These are phyloP conservation scores for Lagodon rhomboides DNA, from an alignment of 2,797 vertebrate genomes.

Conservation along the genomic window DNA sequence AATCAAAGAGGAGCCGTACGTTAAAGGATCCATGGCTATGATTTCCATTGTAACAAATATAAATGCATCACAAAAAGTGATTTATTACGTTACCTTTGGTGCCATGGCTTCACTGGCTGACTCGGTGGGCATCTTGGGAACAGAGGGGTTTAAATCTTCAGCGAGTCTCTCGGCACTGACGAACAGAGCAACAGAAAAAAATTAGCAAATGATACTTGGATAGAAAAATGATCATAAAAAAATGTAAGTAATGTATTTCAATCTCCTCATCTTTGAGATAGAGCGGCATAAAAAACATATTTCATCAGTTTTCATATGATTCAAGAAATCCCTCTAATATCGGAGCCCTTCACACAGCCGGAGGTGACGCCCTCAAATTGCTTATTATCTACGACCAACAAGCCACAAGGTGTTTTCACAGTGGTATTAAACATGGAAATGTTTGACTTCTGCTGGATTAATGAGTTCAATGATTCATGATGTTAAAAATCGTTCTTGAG, in stretches of 20 bases:
- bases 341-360: not conserved
- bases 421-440: not conserved
- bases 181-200: constrained; percentile 3
- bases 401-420: not conserved
- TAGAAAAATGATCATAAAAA: not conserved
- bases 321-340: not conserved
- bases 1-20: not conserved
- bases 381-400: not conserved
- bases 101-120: constrained; percentile 57
- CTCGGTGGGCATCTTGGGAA: constrained; percentile 62
- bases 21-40: not conserved
- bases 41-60: not conserved
- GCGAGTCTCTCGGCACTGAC: constrained; percentile 74
- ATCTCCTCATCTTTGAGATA: not conserved
- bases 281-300: not conserved
- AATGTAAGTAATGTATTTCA: not conserved
- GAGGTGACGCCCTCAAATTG: not conserved
- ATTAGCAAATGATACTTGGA: not conserved
- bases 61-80: not conserved
- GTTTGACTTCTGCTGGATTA: not conserved
- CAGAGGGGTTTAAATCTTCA: constrained; percentile 64
- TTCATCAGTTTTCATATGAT: not conserved
- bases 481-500: not conserved
- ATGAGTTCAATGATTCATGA: not conserved
- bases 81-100: constrained; percentile 73